Evolutionary conservation across 2,797 vertebrate genomes (phyloP), one percentile per base, ranked within the genome.

Genomic region (Tokudaia tokunoshimensis): DNA sequence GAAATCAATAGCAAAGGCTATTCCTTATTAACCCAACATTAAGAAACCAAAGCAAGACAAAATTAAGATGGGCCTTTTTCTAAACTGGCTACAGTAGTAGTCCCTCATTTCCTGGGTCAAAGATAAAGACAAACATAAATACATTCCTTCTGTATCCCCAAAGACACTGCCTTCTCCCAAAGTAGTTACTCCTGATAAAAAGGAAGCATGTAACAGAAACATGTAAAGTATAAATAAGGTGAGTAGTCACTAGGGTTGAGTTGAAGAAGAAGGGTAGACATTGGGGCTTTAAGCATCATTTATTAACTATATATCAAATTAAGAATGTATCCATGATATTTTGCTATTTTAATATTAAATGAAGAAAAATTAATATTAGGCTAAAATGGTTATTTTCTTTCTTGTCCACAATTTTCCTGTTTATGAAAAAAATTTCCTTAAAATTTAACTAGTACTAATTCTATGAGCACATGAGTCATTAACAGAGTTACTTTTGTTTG

Each of bases 1-100:
- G 89, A 98, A 96, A 97, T 97, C 96, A 93, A 96, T 95, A 84
- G 67, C 83, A 95, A 95, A 84, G 65, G 87, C 89, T 92, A 93
- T 96, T 96, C 63, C 55, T 95, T 74, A 92, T 97, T 97, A 97
- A 95, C 88, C 75, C 70, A 91, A 74, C 22, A 22, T 95, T 91
- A 97, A 94, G 78, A 92, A 94, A 93, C 26, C 37, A 81, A 94
- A 97, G 17, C 6, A 41, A 74, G 37, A 94, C 44, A 89, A 96
- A 94, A 89, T 0, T 92, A 52, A 94, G 86, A 94, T 4, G 15
- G 63, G 75, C 6, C 52, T 31, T 90, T 70, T 95, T 88, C 94
- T 86, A 95, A 61, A 92, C 0, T 74, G 55, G n/a, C 29, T 78
- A 24, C 1, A 74, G 15, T 20, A 91, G 37, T 9, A 80, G 26